Base-by-base conservation (phyloP, 2,888 invertebrate species). In the Lepas anatifera region DNA sequence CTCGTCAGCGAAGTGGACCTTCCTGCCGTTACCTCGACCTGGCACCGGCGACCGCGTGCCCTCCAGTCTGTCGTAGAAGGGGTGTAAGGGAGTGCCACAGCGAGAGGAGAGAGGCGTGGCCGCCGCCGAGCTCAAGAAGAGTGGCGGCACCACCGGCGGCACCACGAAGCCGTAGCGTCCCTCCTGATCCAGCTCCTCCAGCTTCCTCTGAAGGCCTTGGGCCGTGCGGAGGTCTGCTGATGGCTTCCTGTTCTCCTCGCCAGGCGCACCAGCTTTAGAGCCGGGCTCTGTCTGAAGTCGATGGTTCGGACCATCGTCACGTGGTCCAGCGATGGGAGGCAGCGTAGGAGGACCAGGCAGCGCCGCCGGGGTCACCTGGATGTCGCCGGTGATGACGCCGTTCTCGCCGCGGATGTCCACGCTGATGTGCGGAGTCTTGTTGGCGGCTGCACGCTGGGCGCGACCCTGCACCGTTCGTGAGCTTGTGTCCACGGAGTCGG, bases 111-210 rank as follows among this genome's bases (percentile, higher is more conserved):
- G 18, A 18, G 58, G 58, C 22, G 58, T 35, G 58, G 32, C 32
- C 8, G 35, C 58, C 58, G 58, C 13, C 32, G 58, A 58, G 58
- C 35, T 35, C 32, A 58, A 8, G 35, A 58, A 35, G 8, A 58
- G 58, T n/a, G 58, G 58, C 58, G 58, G 58, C 58, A 58, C 58
- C 6, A 58, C 58, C 8, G 58, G 32, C 58, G 58, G 58, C 58
- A 58, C 58, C 35, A 35, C 35, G 58, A 58, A 58, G 22, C 58
- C 58, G 35, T 32, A 32, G 22, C 58, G 7, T 7, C 16, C 8
- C 58, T 58, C 58, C 58, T 58, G 32, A 16, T 58, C 58, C 35
- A 58, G 58, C 22, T 32, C 35, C 58, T 35, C 32, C 58, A 58
- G 35, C 35, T 35, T 18, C 8, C 58, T 32, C 22, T 18, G 32